phyloP scores from a whole-genome alignment of 2,113 vertebrate genomes.

The Siniperca knerii region DNA sequence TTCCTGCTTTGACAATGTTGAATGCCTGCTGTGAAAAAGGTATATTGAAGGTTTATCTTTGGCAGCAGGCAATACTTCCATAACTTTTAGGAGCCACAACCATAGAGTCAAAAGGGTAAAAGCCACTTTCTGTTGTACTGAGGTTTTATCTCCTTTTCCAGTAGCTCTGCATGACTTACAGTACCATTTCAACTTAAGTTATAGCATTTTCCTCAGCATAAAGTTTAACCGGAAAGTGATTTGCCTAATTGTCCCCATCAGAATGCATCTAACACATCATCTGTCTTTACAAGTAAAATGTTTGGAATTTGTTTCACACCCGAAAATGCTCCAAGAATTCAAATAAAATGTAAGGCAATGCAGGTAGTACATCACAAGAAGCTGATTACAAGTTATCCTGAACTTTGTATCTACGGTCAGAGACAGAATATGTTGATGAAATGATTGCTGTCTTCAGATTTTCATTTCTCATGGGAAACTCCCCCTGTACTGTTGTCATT shows the following conservation, averaged over 20 bases:
- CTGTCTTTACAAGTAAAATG: slow-evolving; percentile 11
- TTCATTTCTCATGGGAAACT: slow-evolving; percentile 72
- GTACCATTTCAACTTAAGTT: background rate
- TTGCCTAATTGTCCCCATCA: background rate
- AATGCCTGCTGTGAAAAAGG: background rate
- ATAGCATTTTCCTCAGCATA: background rate
- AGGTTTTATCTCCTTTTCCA: background rate
- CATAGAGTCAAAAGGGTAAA: background rate
- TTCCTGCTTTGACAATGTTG: background rate
- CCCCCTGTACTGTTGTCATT: slow-evolving; percentile 50
- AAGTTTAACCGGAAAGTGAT: background rate
- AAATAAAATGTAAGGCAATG: slow-evolving; percentile 10
- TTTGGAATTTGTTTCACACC: slow-evolving; percentile 20
- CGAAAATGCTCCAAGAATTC: background rate
- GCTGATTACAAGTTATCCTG: slow-evolving; percentile 22
- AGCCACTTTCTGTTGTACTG: background rate
- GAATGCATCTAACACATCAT: background rate
- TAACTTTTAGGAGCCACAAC: background rate
- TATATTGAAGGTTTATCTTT: background rate
- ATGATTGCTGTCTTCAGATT: slow-evolving; percentile 21
- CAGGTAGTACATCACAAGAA: background rate
- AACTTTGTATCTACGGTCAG: background rate
- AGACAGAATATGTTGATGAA: slow-evolving; percentile 38
- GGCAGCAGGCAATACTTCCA: background rate
- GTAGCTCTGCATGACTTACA: background rate